Conservation (phyloP, 1,140 invertebrate genomes). For the Lutraria rhynchaena region DNA sequence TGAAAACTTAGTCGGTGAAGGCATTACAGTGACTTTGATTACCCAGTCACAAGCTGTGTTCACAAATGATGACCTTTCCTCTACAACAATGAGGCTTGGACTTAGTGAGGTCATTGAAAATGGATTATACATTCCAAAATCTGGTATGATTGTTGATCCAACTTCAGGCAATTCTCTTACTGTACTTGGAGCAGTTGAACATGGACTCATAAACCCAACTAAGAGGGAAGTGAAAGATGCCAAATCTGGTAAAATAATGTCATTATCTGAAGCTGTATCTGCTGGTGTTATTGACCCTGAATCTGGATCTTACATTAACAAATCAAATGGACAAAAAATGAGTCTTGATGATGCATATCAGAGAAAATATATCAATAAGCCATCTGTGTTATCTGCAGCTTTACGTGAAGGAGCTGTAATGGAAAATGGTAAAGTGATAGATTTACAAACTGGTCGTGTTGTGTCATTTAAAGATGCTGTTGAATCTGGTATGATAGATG, state of each 20-base stretch:
- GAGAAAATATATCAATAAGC: slow-evolving; percentile 91
- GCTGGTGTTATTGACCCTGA: slow-evolving; percentile 76
- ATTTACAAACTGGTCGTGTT: slow-evolving; percentile 89
- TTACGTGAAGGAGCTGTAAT: slow-evolving; percentile 77
- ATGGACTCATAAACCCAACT: slow-evolving; percentile 88
- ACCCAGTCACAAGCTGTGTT: slow-evolving; percentile 78
- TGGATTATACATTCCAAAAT: slow-evolving; percentile 82
- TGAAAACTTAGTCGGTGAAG: slow-evolving; percentile 68
- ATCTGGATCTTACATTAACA: slow-evolving; percentile 87
- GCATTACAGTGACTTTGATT: slow-evolving; percentile 73
- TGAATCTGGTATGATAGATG: slow-evolving; percentile 92
- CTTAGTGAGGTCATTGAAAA: slow-evolving; percentile 90
- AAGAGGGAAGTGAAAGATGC: slow-evolving; percentile 76
- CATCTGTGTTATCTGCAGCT: slow-evolving; percentile 94
- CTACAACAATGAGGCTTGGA: slow-evolving; percentile 82
- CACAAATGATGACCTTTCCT: slow-evolving; percentile 85
- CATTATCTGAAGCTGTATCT: slow-evolving; percentile 75
- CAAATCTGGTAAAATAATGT: slow-evolving; percentile 68
- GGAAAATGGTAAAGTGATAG: slow-evolving; percentile 89
- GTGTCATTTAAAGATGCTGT: slow-evolving; percentile 93
- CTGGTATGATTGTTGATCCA: slow-evolving; percentile 87
- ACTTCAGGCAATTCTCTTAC: slow-evolving; percentile 88
- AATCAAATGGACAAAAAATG: slow-evolving; percentile 88
- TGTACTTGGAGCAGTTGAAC: slow-evolving; percentile 87
- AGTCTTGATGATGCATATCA: slow-evolving; percentile 89